These are phyloP conservation scores for Achroia grisella DNA, from an alignment of 1,140 invertebrate species.

Conservation along the genomic window DNA sequence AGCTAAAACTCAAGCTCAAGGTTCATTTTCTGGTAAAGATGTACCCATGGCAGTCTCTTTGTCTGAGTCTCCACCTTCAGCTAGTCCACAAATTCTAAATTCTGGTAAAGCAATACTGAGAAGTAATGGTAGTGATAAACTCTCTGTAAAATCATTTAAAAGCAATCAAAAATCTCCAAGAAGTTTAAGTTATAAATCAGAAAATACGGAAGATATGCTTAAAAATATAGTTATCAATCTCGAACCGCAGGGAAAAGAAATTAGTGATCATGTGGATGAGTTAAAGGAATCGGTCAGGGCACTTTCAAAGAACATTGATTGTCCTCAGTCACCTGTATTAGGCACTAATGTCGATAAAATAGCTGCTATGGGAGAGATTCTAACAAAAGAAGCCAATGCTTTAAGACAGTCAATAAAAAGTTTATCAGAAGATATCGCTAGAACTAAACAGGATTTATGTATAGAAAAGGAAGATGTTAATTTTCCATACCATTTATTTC, in stretches of 20 bases:
- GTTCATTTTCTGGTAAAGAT: too few relatives aligned
- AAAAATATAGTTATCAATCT: constrained; percentile 14
- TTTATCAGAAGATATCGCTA: constrained; percentile 43
- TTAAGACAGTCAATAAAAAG: constrained; percentile 49
- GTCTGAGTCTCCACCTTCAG: too few relatives aligned
- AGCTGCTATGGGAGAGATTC: constrained; percentile 47
- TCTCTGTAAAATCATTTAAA: constrained; percentile 1
- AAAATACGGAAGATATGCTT: constrained; percentile 1
- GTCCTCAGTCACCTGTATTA: constrained; percentile 20
- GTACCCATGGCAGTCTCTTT: too few relatives aligned
- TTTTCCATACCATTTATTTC: constrained; percentile 59
- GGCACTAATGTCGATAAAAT: constrained; percentile 56
- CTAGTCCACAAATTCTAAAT: background rate
- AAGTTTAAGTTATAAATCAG: constrained; percentile 8
- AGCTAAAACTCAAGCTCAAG: too few relatives aligned
- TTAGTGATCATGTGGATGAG: constrained; percentile 31
- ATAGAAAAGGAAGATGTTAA: constrained; percentile 36
- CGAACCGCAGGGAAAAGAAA: constrained; percentile 25
- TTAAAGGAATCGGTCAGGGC: constrained; percentile 23
- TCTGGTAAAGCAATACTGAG: background rate
- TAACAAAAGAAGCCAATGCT: constrained; percentile 55
- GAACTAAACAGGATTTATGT: constrained; percentile 41
- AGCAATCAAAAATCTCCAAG: background rate
- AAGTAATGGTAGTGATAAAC: background rate
- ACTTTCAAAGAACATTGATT: constrained; percentile 19